Evolutionary conservation across 2,113 vertebrate species (phyloP).

Genomic region (Zosterops borbonicus): DNA sequence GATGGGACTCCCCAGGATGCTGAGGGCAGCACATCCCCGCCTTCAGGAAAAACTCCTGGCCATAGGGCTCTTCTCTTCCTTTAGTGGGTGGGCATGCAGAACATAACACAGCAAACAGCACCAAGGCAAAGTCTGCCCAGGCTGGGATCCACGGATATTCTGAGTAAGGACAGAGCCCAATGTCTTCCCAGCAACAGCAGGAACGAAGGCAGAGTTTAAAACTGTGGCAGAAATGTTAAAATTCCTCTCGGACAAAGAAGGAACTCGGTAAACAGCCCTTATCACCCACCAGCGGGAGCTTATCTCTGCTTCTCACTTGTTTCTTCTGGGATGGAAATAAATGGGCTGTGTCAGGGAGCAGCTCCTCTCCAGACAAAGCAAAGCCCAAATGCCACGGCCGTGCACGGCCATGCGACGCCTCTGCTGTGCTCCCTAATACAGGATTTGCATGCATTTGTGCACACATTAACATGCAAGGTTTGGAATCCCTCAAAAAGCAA

Average conservation of each 20-base stretch:
- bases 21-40: not conserved
- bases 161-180: not conserved
- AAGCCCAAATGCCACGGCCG: not conserved
- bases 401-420: not conserved
- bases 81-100: not conserved
- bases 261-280: not conserved
- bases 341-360: conserved; percentile 29
- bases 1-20: not conserved
- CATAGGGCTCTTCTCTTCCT: not conserved
- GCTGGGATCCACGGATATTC: not conserved
- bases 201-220: not conserved
- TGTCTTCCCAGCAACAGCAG: not conserved
- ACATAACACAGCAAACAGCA: not conserved
- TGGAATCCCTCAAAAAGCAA: conserved; percentile 6
- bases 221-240: not conserved
- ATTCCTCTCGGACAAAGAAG: conserved; percentile 8
- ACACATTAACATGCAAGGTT: not conserved
- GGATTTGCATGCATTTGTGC: conserved; percentile 45
- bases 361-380: not conserved
- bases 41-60: not conserved
- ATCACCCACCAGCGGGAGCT: not conserved
- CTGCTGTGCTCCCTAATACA: not conserved
- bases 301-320: conserved; percentile 58
- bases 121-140: not conserved
- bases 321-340: conserved; percentile 48